phyloP scores from a whole-genome alignment of 2,797 vertebrate genomes.

The Brachyalestes nurse region DNA sequence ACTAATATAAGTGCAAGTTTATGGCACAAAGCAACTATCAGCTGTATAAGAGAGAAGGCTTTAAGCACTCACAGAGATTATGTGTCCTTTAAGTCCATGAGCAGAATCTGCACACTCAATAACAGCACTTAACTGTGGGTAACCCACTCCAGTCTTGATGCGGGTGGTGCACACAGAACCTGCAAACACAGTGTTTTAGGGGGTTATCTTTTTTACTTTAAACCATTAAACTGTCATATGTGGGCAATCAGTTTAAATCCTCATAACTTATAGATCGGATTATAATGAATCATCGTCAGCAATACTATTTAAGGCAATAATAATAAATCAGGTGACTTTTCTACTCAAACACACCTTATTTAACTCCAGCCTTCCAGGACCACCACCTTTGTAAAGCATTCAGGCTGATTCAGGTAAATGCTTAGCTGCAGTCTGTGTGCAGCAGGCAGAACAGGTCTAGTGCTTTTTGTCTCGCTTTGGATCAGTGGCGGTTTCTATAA shows the following conservation, averaged over 20 bases:
- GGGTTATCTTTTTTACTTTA: not conserved
- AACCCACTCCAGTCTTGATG: slow-evolving; percentile 97
- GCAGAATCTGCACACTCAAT: slow-evolving; percentile 98
- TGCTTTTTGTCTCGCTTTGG: not conserved
- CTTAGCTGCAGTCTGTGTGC: not conserved
- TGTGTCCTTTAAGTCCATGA: slow-evolving; percentile 97
- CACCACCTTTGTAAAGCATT: too few species aligned
- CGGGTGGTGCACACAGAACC: slow-evolving; percentile 98
- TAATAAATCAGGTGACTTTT: too few species aligned
- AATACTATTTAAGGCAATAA: too few species aligned
- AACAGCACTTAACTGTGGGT: slow-evolving; percentile 97
- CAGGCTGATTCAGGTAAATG: too few species aligned
- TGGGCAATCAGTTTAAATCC: too few species aligned
- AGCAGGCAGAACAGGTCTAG: not conserved
- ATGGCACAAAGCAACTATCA: not conserved
- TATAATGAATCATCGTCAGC: too few species aligned
- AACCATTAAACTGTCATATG: too few species aligned
- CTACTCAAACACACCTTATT: too few species aligned
- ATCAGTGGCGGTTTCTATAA: too few species aligned
- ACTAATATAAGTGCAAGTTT: not conserved
- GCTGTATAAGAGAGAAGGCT: not conserved
- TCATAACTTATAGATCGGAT: too few species aligned
- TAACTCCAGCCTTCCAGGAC: too few species aligned
- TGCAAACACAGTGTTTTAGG: slow-evolving; percentile 61
- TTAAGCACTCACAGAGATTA: slow-evolving; percentile 90